Evolutionary conservation across 1,140 invertebrate genomes (phyloP).

Genomic region (Anastrepha obliqua): DNA sequence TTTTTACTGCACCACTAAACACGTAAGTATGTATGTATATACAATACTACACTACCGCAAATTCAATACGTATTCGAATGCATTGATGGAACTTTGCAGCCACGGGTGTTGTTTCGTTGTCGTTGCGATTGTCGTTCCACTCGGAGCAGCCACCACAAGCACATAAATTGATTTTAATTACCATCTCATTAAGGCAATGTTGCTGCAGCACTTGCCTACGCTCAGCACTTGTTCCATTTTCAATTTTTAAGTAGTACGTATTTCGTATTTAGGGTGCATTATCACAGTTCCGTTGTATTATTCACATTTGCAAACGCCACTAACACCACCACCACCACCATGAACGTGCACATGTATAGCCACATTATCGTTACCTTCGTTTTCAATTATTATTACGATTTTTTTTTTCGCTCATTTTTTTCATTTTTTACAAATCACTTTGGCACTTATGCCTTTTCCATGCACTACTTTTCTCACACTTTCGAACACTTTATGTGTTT

Average conservation of each 20-base stretch:
- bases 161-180: conserved; percentile 52
- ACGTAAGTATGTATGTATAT: too few species aligned
- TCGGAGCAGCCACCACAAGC: neutral
- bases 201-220: conserved; percentile 12
- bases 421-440: conserved; percentile 31
- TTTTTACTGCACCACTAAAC: too few species aligned
- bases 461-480: neutral
- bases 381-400: conserved; percentile 28
- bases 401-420: neutral
- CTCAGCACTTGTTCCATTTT: conserved; percentile 38
- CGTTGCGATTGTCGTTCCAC: neutral
- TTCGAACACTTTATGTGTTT: neutral
- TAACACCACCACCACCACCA: neutral
- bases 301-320: conserved; percentile 19
- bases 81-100: conserved; percentile 7
- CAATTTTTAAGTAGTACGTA: neutral
- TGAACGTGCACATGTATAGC: neutral
- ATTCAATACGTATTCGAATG: neutral
- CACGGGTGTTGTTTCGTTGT: neutral
- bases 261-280: conserved; percentile 8
- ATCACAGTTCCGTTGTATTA: conserved; percentile 44
- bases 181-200: conserved; percentile 46
- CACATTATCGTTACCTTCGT: conserved; percentile 30
- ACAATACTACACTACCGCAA: neutral
- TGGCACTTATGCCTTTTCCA: neutral